These are phyloP conservation scores for Prostheceraeus crozeri DNA, from an alignment of 2,888 invertebrate species.

Conservation along the genomic window DNA sequence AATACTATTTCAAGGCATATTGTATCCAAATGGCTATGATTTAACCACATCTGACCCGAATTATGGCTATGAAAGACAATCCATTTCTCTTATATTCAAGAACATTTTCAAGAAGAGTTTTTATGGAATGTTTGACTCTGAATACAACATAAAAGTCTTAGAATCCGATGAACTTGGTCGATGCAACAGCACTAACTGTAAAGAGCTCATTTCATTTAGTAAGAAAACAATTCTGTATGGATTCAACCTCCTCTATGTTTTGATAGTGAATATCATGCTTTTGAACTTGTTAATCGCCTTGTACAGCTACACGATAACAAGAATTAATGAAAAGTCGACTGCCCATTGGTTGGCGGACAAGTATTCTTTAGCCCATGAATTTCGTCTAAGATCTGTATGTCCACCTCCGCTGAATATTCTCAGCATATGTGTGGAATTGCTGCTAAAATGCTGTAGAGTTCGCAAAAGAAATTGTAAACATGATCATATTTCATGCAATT, in stretches of 20 bases:
- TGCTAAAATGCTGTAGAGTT: too few relatives aligned
- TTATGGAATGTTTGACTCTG: conserved; percentile 34
- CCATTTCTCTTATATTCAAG: too few relatives aligned
- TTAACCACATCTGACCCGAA: too few relatives aligned
- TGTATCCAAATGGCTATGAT: conserved; percentile 36
- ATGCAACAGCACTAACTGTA: conserved; percentile 6
- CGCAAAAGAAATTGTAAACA: too few relatives aligned
- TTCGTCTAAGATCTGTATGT: conserved; percentile 34
- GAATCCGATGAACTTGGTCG: background rate
- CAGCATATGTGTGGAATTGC: too few relatives aligned
- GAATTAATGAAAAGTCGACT: conserved; percentile 33
- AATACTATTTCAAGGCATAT: conserved; percentile 29
- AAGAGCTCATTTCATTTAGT: conserved; percentile 1
- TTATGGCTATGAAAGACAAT: too few relatives aligned
- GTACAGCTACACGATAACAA: conserved; percentile 35
- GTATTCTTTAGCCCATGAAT: conserved; percentile 34
- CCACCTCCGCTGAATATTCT: conserved; percentile 36
- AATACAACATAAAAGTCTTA: background rate
- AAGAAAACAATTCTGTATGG: conserved; percentile 17
- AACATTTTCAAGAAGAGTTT: conserved; percentile 26
- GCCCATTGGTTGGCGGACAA: conserved; percentile 37
- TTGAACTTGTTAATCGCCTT: conserved; percentile 36
- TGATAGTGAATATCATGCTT: conserved; percentile 30
- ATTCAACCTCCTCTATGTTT: too few relatives aligned
- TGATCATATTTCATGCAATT: too few relatives aligned